These are phyloP conservation scores for Nymphalis urticae DNA, from an alignment of 2,888 invertebrate genomes.

Conservation along the genomic window DNA sequence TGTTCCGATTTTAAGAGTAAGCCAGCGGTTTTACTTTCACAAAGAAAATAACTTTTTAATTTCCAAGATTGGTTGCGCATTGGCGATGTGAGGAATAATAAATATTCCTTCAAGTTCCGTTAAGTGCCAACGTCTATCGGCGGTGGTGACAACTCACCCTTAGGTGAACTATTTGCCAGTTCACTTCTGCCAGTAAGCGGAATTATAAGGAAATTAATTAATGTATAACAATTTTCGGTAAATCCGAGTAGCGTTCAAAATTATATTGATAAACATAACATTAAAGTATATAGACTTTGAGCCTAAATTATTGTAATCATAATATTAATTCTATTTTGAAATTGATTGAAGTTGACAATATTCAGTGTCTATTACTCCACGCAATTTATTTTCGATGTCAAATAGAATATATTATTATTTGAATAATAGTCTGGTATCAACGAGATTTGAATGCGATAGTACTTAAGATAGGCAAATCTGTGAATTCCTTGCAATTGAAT, in stretches of 20 bases:
- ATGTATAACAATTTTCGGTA: too few relatives aligned
- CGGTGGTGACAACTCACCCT: too few relatives aligned
- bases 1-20: too few relatives aligned
- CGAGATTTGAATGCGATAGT: constrained; percentile 24
- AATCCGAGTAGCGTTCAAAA: background rate
- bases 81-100: too few relatives aligned
- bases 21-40: too few relatives aligned
- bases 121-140: too few relatives aligned
- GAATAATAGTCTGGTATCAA: constrained; percentile 25
- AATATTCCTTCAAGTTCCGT: too few relatives aligned
- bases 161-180: too few relatives aligned
- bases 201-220: too few relatives aligned
- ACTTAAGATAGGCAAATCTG: constrained; percentile 24
- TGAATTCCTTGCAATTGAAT: constrained; percentile 27
- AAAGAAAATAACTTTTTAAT: too few relatives aligned
- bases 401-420: constrained; percentile 23
- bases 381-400: constrained; percentile 25
- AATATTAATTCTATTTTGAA: constrained; percentile 14
- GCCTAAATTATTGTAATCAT: background rate
- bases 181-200: too few relatives aligned
- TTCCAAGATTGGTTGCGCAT: too few relatives aligned
- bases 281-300: background rate
- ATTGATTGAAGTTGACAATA: constrained; percentile 18
- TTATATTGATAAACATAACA: background rate
- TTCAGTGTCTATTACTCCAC: constrained; percentile 14